Conservation (phyloP, 2,113 vertebrate genomes). For the Phaethon lepturus region DNA sequence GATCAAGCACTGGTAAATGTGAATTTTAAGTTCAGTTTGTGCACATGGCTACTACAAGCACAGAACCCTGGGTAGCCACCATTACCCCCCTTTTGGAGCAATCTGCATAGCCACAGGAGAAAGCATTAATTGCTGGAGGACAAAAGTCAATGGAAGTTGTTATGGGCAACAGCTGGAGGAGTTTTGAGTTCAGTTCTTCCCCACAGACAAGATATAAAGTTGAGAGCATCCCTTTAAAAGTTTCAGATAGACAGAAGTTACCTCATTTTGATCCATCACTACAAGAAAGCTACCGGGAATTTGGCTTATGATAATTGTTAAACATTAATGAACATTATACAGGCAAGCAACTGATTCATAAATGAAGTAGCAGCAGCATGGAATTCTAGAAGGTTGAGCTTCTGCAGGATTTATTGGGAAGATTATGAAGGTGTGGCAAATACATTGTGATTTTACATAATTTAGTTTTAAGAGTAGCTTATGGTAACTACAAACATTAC, state of each 20-base stretch:
- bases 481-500: slow-evolving; percentile 65
- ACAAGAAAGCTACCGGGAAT: not conserved
- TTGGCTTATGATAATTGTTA: not conserved
- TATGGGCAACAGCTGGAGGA: not conserved
- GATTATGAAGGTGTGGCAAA: slow-evolving; percentile 68
- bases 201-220: not conserved
- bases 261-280: not conserved
- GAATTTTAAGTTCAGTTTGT: not conserved
- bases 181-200: not conserved
- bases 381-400: slow-evolving; percentile 45
- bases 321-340: not conserved
- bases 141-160: not conserved
- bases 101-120: not conserved
- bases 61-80: not conserved
- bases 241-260: not conserved
- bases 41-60: not conserved
- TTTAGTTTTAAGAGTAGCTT: slow-evolving; percentile 49
- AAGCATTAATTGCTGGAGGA: not conserved
- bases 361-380: slow-evolving; percentile 58
- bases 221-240: slow-evolving; percentile 28
- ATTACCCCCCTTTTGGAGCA: not conserved
- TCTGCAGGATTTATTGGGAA: slow-evolving; percentile 77
- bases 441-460: slow-evolving; percentile 71
- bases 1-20: not conserved
- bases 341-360: not conserved